Evolutionary conservation across 2,797 vertebrate species (phyloP).

Genomic region (Naso thynnoides): DNA sequence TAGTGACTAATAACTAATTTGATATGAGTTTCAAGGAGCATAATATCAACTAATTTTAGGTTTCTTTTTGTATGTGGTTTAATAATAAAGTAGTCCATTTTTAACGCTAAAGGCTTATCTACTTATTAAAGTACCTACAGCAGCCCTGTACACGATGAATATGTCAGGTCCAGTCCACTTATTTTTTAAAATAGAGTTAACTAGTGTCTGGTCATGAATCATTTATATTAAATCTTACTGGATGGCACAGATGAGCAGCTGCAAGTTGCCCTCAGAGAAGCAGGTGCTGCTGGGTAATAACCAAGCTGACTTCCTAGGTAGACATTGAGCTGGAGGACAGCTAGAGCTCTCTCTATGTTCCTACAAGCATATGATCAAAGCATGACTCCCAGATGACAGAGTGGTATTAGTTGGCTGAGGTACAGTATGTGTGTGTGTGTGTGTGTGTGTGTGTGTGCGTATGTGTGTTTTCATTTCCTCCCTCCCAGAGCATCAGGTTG

Average conservation of each 20-base stretch:
- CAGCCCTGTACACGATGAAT: constrained; percentile 37
- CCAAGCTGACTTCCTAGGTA: constrained; percentile 33
- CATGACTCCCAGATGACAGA: constrained; percentile 36
- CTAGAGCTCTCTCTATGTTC: constrained; percentile 39
- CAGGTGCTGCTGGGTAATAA: constrained; percentile 64
- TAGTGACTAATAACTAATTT: constrained; percentile 22
- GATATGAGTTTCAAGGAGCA: constrained; percentile 25
- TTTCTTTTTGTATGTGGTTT: neutral
- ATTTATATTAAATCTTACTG: constrained; percentile 57
- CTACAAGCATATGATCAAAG: constrained; percentile 52
- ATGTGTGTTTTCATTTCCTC: constrained; percentile 16
- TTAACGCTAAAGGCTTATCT: constrained; percentile 11
- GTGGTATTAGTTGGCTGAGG: constrained; percentile 9
- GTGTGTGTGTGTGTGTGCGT: neutral
- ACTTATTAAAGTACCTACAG: constrained; percentile 34
- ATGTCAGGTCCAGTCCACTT: constrained; percentile 27
- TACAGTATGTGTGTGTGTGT: neutral
- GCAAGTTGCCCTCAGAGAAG: constrained; percentile 48
- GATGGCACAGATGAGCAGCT: constrained; percentile 38
- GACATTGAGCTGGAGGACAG: constrained; percentile 45
- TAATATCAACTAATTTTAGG: constrained; percentile 16
- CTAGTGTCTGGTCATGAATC: constrained; percentile 61
- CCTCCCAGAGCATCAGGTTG: too few relatives aligned
- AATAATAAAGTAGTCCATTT: too few relatives aligned
- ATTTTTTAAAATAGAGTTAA: constrained; percentile 35